Conservation (phyloP, 2,888 invertebrate species). For the Eilema depressum region DNA sequence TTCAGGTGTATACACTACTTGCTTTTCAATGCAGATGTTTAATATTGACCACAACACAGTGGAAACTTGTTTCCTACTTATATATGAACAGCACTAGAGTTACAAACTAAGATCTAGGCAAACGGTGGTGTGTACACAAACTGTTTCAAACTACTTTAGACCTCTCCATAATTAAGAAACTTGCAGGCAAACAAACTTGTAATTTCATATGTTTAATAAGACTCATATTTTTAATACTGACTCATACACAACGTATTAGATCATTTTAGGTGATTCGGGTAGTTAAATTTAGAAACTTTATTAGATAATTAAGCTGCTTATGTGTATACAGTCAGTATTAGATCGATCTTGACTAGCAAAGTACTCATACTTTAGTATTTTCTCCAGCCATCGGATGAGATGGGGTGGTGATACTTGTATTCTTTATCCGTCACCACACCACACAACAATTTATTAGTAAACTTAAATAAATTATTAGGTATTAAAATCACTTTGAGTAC, state of each 20-base stretch:
- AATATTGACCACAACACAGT: background rate
- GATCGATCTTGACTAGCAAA: no score
- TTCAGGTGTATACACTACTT: no score
- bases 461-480: no score
- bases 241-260: background rate
- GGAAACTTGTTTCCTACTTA: slow-evolving; percentile 21
- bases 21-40: no score
- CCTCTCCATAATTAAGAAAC: background rate
- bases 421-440: no score
- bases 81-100: background rate
- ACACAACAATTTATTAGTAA: no score
- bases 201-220: background rate
- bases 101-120: background rate
- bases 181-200: background rate
- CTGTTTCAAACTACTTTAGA: background rate
- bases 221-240: background rate
- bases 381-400: no score
- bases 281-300: background rate
- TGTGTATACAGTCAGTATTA: no score
- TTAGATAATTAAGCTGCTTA: background rate
- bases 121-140: background rate
- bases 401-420: no score
- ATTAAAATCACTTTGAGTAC: no score
- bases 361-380: no score
- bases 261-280: background rate